Evolutionary conservation across 2,888 invertebrate genomes (phyloP).

Genomic region (Dioctria rufipes): DNA sequence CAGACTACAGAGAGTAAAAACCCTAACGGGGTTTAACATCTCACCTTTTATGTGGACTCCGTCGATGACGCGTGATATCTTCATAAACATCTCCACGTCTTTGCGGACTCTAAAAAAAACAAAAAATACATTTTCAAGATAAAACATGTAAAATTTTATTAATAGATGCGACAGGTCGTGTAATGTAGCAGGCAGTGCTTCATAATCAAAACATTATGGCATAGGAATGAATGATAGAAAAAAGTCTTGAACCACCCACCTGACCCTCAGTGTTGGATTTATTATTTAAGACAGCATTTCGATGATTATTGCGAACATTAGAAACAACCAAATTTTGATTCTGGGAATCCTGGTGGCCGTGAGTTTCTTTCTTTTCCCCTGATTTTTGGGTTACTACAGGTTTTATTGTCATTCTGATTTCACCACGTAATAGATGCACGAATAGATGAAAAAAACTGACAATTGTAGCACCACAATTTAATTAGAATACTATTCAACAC

Average conservation of each 20-base stretch:
- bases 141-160: background rate
- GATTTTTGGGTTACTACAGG: slow-evolving; percentile 66
- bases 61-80: slow-evolving; percentile 68
- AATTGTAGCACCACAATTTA: too few species aligned
- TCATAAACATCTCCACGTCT: slow-evolving; percentile 69
- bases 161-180: too few species aligned
- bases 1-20: too few species aligned
- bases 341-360: slow-evolving; percentile 61
- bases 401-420: slow-evolving; percentile 68
- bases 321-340: slow-evolving; percentile 60
- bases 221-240: background rate
- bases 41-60: slow-evolving; percentile 70
- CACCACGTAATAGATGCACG: background rate
- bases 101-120: slow-evolving; percentile 68
- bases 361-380: slow-evolving; percentile 63
- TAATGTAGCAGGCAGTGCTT: too few species aligned
- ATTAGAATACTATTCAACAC: too few species aligned
- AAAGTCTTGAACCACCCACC: slow-evolving; percentile 34
- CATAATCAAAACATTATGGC: too few species aligned
- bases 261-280: slow-evolving; percentile 53
- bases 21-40: background rate
- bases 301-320: slow-evolving; percentile 64
- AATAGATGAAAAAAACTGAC: too few species aligned
- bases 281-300: slow-evolving; percentile 68
- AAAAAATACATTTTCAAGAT: too few species aligned